Evolutionary conservation across 1,140 invertebrate genomes (phyloP).

Genomic region (Leguminivora glycinivorella): DNA sequence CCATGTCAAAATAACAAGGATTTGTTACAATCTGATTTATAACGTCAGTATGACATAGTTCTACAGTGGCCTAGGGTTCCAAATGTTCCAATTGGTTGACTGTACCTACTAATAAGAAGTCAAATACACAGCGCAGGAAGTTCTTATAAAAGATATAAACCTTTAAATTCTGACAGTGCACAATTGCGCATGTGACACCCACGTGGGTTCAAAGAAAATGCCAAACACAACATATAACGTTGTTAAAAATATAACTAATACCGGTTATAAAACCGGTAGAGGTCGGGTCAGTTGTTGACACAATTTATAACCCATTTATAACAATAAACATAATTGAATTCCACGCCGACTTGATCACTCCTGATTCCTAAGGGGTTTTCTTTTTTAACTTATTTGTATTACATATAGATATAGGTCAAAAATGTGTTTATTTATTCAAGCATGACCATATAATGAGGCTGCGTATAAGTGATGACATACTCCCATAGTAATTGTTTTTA

Average conservation of each 20-base stretch:
- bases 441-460: neutral
- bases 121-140: too few relatives aligned
- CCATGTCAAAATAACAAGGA: too few relatives aligned
- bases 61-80: too few relatives aligned
- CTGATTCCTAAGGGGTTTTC: neutral
- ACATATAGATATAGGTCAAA: neutral
- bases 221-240: neutral
- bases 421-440: neutral
- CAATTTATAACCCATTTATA: neutral
- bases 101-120: too few relatives aligned
- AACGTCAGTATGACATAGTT: too few relatives aligned
- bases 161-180: too few relatives aligned
- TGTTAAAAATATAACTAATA: neutral
- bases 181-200: too few relatives aligned
- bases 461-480: conserved; percentile 9
- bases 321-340: neutral
- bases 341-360: neutral
- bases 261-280: neutral
- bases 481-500: neutral
- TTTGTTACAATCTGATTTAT: too few relatives aligned
- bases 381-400: neutral
- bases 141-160: too few relatives aligned
- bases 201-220: too few relatives aligned
- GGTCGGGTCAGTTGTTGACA: neutral
- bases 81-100: too few relatives aligned